Evolutionary conservation across 2,888 invertebrate genomes (phyloP), one percentile per base, ranked within the genome.

Genomic region (Sesia apiformis): DNA sequence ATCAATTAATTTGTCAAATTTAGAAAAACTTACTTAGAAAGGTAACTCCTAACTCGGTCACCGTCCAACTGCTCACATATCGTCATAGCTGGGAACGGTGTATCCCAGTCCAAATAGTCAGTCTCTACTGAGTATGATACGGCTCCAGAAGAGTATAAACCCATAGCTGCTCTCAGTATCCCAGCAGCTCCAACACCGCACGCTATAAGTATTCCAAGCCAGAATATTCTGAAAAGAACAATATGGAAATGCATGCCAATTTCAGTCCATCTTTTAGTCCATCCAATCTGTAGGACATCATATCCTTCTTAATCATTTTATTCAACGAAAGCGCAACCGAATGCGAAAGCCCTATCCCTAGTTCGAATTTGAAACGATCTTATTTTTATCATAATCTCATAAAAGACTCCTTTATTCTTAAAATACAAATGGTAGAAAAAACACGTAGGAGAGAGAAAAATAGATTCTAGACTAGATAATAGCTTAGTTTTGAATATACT

Each of bases 41-140:
- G 69, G 55, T 75, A 78, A 38, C 70, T 63, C 58, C 67, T 76
- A 7, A 84, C 60, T 41, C 76, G 72, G 3, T 77, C 75, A 0
- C 68, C 63, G n/a, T 82, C 80, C 1, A 63, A 58, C n/a, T 52
- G 76, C 62, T 93, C 92, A 63, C 93, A 93, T 7, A 93, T 69
- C 0, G 92, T 91, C 3, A 93, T 78, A 0, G 92, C 91, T 3
- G 93, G 92, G 69, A 92, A 93, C 1, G 91, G 90, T 0, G 92
- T 92, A 60, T 92, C 88, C 91, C 92, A 93, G 57, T 91, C 81
- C 58, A 93, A 64, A 65, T 92, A 92, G 51, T 91, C 84, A 0
- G 93, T 93, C 61, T 91, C 86, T 60, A 91, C 91, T 1, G 90
- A 83, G 61, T 89, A 87, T 3, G 91, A 90, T 0, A 91, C 85